A percentile compares a stretch with the other conserved stretches of the same genome.
Conservation (phyloP, 2,797 vertebrate genomes). For the Lutjanus argentimaculatus region DNA sequence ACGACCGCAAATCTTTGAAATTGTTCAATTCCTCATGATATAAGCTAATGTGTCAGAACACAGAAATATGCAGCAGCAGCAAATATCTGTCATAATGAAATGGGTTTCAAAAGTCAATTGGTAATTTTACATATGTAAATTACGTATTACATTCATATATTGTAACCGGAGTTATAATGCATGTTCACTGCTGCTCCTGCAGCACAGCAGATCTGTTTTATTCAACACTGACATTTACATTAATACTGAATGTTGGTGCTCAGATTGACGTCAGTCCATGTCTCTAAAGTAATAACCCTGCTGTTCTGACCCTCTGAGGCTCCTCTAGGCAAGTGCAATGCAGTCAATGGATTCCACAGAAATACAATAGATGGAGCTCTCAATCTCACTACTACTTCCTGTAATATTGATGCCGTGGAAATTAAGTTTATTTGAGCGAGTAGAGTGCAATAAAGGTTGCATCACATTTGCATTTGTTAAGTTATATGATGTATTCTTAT, state of each 20-base stretch:
- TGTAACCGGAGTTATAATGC: slow-evolving; percentile 2
- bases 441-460: not conserved
- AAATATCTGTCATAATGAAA: slow-evolving; percentile 41
- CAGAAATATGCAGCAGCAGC: slow-evolving; percentile 26
- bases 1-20: slow-evolving; percentile 19
- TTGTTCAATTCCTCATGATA: slow-evolving; percentile 28
- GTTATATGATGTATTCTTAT: not conserved
- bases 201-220: slow-evolving; percentile 15
- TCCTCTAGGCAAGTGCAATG: not conserved
- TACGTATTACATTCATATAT: slow-evolving; percentile 28
- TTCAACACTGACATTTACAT: slow-evolving; percentile 49
- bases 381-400: not conserved
- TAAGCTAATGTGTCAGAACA: slow-evolving; percentile 17
- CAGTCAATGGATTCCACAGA: not conserved
- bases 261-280: slow-evolving; percentile 7
- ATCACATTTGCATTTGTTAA: not conserved
- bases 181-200: slow-evolving; percentile 10
- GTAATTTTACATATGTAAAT: slow-evolving; percentile 59
- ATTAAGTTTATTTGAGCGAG: not conserved
- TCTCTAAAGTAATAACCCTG: not conserved
- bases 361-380: not conserved
- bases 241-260: slow-evolving; percentile 13
- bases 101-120: slow-evolving; percentile 50
- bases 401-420: not conserved
- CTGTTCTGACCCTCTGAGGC: slow-evolving; percentile 27